These are phyloP conservation scores for Hippocampus kuda DNA, from an alignment of 2,797 vertebrate genomes.

Conservation along the genomic window DNA sequence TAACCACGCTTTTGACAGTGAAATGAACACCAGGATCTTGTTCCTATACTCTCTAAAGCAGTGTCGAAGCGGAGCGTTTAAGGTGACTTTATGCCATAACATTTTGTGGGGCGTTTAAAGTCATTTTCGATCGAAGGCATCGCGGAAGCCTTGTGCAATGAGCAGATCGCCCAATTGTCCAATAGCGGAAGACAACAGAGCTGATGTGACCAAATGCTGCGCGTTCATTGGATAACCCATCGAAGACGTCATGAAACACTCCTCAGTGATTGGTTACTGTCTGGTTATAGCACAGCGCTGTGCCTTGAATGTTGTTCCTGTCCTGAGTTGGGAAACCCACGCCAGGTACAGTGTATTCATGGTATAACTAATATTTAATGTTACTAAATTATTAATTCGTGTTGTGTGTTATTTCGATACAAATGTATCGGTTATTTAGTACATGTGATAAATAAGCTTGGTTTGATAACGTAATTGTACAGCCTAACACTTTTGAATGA, in stretches of 20 bases:
- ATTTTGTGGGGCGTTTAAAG: slow-evolving; percentile 4
- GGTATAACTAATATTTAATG: not conserved
- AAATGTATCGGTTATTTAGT: not conserved
- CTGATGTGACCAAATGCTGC: slow-evolving; percentile 26
- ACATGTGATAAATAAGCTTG: not conserved
- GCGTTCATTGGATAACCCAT: slow-evolving; percentile 22
- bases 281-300: not conserved
- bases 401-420: not conserved
- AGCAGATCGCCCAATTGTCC: slow-evolving; percentile 45
- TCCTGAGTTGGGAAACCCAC: not conserved
- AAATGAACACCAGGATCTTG: not conserved
- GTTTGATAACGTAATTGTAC: not conserved
- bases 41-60: not conserved
- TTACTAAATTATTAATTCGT: not conserved
- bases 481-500: too few relatives aligned
- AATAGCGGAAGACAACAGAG: slow-evolving; percentile 34
- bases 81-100: not conserved
- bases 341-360: not conserved
- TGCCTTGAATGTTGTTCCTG: not conserved
- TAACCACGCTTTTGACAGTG: not conserved
- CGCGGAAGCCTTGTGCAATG: slow-evolving; percentile 28
- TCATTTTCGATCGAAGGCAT: not conserved
- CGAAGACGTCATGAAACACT: not conserved
- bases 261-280: slow-evolving; percentile 16
- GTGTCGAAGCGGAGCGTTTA: not conserved